A percentile compares a stretch with the other conserved stretches of the same genome.
Evolutionary conservation across 2,888 invertebrate genomes (phyloP).

Genomic region (Melanostoma scalare): DNA sequence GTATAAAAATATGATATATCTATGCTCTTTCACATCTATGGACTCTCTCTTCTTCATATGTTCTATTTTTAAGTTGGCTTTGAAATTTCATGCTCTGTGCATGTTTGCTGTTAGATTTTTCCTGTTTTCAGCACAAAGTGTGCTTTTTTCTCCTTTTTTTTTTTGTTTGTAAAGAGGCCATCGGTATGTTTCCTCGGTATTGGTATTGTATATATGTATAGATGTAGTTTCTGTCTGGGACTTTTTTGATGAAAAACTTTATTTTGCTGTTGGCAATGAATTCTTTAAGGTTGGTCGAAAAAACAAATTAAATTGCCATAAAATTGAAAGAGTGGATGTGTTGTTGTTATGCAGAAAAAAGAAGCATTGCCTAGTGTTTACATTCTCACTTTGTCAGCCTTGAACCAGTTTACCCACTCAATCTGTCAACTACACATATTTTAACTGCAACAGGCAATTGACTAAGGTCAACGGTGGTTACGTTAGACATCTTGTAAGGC

Average conservation of each 20-base stretch:
- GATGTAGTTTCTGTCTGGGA: constrained; percentile 40
- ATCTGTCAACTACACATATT: too few relatives aligned
- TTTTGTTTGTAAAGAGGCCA: constrained; percentile 1
- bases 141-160: constrained; percentile 26
- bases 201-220: background rate
- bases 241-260: constrained; percentile 40
- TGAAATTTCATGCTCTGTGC: constrained; percentile 65
- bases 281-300: constrained; percentile 35
- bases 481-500: too few relatives aligned
- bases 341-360: background rate
- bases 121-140: constrained; percentile 63
- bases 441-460: too few relatives aligned
- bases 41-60: constrained; percentile 16
- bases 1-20: constrained; percentile 27
- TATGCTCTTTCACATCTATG: constrained; percentile 1
- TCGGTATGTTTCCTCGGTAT: background rate
- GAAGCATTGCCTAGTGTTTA: background rate
- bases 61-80: constrained; percentile 66
- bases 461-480: too few relatives aligned
- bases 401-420: too few relatives aligned
- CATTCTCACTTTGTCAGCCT: background rate
- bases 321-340: background rate
- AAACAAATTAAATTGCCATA: constrained; percentile 49
- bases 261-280: constrained; percentile 36
- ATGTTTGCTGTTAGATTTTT: constrained; percentile 70